Evolutionary conservation across 2,113 vertebrate genomes (phyloP).

Genomic region (Phylloscopus trochilus): DNA sequence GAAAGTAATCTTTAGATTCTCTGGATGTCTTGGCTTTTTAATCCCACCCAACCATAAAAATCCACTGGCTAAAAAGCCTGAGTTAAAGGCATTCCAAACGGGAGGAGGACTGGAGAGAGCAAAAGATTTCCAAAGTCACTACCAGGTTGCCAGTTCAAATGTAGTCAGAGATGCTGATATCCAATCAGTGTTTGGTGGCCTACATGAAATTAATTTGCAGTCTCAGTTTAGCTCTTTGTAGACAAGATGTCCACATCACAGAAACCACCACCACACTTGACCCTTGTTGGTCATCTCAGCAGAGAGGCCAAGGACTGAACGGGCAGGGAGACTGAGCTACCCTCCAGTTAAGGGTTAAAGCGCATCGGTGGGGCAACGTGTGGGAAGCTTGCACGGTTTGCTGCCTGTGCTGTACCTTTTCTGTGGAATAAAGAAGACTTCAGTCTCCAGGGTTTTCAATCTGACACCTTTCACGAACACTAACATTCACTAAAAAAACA

Average conservation of each 20-base stretch:
- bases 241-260: conserved; percentile 48
- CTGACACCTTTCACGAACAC: conserved; percentile 68
- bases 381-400: conserved; percentile 56
- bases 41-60: conserved; percentile 35
- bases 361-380: conserved; percentile 53
- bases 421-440: conserved; percentile 72
- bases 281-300: conserved; percentile 44
- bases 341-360: conserved; percentile 51
- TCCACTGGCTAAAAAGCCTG: conserved; percentile 54
- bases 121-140: conserved; percentile 37
- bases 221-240: background rate
- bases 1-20: background rate
- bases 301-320: conserved; percentile 49
- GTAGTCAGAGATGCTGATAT: background rate
- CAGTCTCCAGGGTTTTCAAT: conserved; percentile 74
- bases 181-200: conserved; percentile 22
- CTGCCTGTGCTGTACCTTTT: conserved; percentile 70
- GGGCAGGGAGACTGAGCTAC: conserved; percentile 65
- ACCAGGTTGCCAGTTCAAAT: conserved; percentile 31
- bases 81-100: conserved; percentile 49
- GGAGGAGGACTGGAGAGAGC: conserved; percentile 39
- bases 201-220: conserved; percentile 33
- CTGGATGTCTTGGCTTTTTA: background rate
- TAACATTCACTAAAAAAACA: conserved; percentile 71
- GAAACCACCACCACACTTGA: conserved; percentile 57